A percentile compares a stretch with the other conserved stretches of the same genome.
These are phyloP conservation scores for Pluvialis apricaria DNA, from an alignment of 2,113 vertebrate genomes.

Conservation along the genomic window DNA sequence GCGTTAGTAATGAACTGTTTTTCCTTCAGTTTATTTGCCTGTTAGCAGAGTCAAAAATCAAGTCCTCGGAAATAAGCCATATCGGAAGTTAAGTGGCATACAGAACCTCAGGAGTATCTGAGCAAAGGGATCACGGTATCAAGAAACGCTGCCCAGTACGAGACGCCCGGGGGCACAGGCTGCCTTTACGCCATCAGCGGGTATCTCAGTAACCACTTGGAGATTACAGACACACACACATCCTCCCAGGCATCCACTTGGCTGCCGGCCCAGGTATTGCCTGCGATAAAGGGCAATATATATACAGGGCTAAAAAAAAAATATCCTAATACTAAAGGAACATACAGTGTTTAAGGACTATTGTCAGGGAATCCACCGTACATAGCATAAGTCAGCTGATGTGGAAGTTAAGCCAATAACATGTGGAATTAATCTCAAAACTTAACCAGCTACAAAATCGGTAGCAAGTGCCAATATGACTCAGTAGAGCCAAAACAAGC, in stretches of 20 bases:
- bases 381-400: neutral
- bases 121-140: neutral
- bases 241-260: neutral
- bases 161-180: neutral
- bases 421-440: neutral
- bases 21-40: neutral
- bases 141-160: neutral
- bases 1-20: neutral
- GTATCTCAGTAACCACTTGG: neutral
- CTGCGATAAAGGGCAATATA: neutral
- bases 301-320: neutral
- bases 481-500: neutral
- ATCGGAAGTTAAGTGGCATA: neutral
- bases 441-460: neutral
- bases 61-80: neutral
- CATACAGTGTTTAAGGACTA: neutral
- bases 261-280: constrained; percentile 1
- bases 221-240: neutral
- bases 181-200: neutral
- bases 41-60: neutral
- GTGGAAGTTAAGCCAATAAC: neutral
- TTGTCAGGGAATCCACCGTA: neutral
- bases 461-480: neutral
- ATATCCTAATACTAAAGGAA: neutral
- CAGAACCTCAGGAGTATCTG: neutral